Evolutionary conservation across 2,888 invertebrate genomes (phyloP).

Genomic region (Cerastis leucographa): DNA sequence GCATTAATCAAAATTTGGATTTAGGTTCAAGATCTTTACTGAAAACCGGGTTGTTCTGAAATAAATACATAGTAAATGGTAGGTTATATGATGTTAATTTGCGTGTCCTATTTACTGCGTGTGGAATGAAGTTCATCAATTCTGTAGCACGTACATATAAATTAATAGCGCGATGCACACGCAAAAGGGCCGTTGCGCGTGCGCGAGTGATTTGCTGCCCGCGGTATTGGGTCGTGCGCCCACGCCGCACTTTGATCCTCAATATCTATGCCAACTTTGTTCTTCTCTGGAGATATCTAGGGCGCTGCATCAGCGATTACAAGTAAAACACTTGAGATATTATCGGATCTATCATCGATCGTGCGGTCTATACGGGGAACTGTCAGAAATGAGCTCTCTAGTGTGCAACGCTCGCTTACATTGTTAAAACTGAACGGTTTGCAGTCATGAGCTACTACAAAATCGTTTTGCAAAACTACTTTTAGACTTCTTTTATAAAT

Average conservation of each 20-base stretch:
- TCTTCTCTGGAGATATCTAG: conserved; percentile 87
- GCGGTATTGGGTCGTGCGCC: conserved; percentile 89
- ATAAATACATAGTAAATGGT: conserved; percentile 6
- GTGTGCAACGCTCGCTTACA: conserved; percentile 23
- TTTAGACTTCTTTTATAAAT: conserved; percentile 49
- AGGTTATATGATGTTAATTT: conserved; percentile 33
- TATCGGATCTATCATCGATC: conserved; percentile 74
- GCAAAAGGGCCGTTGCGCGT: conserved; percentile 85
- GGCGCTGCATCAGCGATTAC: conserved; percentile 81
- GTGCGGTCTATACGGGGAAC: conserved; percentile 57
- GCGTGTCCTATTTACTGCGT: conserved; percentile 64
- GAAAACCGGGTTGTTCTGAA: neutral
- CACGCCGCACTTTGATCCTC: conserved; percentile 89
- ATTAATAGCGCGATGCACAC: conserved; percentile 78
- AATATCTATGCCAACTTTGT: conserved; percentile 89
- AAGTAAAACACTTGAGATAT: conserved; percentile 76
- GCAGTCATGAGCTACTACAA: conserved; percentile 38
- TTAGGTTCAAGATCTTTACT: conserved; percentile 17
- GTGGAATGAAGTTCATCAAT: conserved; percentile 74
- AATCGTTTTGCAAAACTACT: conserved; percentile 50
- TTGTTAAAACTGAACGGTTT: conserved; percentile 28
- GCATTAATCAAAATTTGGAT: conserved; percentile 44
- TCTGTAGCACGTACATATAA: conserved; percentile 74
- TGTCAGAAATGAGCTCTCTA: conserved; percentile 56
- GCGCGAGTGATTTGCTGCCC: conserved; percentile 80